These are phyloP conservation scores for Psittacus erithacus DNA, from an alignment of 2,113 vertebrate genomes.

Conservation along the genomic window DNA sequence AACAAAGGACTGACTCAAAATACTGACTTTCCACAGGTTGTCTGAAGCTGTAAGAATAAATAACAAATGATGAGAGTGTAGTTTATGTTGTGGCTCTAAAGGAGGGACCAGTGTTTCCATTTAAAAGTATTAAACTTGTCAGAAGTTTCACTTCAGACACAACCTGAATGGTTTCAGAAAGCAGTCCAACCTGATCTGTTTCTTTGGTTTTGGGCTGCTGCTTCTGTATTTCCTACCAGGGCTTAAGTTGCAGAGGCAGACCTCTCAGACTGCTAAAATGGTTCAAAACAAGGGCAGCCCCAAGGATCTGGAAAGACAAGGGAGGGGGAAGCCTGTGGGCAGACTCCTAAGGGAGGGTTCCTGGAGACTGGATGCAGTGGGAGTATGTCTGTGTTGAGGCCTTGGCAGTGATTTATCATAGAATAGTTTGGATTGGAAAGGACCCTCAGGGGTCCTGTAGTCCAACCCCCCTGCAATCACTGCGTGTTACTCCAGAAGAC, in stretches of 20 bases:
- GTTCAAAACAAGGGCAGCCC: background rate
- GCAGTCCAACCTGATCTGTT: background rate
- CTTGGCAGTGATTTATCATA: background rate
- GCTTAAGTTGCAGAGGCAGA: background rate
- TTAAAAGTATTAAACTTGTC: background rate
- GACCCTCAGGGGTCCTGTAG: background rate
- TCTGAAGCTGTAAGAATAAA: background rate
- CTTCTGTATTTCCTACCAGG: background rate
- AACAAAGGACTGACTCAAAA: background rate
- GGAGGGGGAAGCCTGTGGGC: background rate
- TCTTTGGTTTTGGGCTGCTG: background rate
- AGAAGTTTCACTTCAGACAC: background rate
- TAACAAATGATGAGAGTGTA: background rate
- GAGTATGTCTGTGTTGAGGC: background rate
- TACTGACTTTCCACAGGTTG: background rate
- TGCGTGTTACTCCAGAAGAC: background rate
- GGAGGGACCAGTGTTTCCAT: background rate
- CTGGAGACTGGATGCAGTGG: accelerated
- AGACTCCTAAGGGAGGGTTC: accelerated
- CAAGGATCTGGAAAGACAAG: background rate
- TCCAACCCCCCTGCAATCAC: background rate
- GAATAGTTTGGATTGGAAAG: background rate
- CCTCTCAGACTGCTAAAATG: background rate
- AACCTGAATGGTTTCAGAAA: background rate
- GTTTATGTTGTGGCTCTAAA: background rate